phyloP scores from a whole-genome alignment of 2,888 invertebrate species.

The Cylloceria caligata region DNA sequence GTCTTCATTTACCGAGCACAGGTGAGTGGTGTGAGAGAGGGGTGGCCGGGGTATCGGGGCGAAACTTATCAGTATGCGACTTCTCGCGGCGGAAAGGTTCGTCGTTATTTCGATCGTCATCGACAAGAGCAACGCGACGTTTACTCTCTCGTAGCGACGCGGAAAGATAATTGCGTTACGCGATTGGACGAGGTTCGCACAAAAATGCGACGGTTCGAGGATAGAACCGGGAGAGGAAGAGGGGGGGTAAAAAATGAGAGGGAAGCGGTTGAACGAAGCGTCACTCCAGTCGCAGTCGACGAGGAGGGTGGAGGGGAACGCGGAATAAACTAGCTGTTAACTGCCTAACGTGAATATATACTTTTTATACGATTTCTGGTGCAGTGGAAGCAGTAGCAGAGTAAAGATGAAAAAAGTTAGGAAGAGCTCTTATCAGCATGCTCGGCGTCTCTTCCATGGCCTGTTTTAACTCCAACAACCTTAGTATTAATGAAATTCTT shows the following conservation, averaged over 20 bases:
- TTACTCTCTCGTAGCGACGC: too few species aligned
- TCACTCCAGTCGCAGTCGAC: slow-evolving; percentile 42
- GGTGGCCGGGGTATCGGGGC: slow-evolving; percentile 56
- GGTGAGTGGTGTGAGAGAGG: neutral
- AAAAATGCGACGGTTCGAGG: slow-evolving; percentile 18
- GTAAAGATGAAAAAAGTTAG: slow-evolving; percentile 45
- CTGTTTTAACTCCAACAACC: slow-evolving; percentile 23
- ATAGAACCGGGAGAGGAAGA: neutral
- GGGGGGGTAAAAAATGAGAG: slow-evolving; percentile 10
- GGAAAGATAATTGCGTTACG: too few species aligned
- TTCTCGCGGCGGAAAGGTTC: slow-evolving; percentile 42
- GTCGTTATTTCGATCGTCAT: slow-evolving; percentile 47
- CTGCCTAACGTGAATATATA: slow-evolving; percentile 44
- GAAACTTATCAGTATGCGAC: slow-evolving; percentile 74
- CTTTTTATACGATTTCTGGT: slow-evolving; percentile 47
- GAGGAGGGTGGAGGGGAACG: slow-evolving; percentile 46
- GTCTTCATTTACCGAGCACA: neutral
- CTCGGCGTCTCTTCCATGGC: slow-evolving; percentile 17
- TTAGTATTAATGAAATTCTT: neutral
- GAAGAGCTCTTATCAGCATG: slow-evolving; percentile 47
- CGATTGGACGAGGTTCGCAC: slow-evolving; percentile 50
- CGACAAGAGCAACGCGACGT: slow-evolving; percentile 69
- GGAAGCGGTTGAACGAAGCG: slow-evolving; percentile 25
- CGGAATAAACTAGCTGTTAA: slow-evolving; percentile 62
- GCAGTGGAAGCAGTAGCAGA: slow-evolving; percentile 29